A percentile compares a stretch with the other conserved stretches of the same genome.
phyloP scores from a whole-genome alignment of 2,797 vertebrate species.

The Sarcophilus harrisii region DNA sequence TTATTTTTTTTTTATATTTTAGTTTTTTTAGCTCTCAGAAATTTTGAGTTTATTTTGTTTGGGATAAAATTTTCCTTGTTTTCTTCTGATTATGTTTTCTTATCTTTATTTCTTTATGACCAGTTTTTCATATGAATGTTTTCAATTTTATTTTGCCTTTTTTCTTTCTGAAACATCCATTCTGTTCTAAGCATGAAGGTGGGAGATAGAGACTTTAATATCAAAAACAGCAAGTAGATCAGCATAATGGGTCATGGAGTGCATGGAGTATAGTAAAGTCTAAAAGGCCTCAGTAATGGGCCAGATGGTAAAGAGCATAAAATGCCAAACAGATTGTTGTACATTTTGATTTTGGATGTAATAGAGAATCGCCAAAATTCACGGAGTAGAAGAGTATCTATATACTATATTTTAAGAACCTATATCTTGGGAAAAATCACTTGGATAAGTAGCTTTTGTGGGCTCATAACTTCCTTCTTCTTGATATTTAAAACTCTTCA shows the following conservation, averaged over 20 bases:
- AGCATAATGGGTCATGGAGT: neutral
- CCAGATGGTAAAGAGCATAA: neutral
- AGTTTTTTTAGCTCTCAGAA: neutral
- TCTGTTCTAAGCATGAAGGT: neutral
- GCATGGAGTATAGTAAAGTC: neutral
- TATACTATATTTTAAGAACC: no score
- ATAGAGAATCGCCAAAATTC: neutral
- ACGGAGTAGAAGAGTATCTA: neutral
- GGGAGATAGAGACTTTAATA: no score
- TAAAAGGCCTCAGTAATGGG: neutral
- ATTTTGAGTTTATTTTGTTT: neutral
- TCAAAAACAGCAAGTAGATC: no score
- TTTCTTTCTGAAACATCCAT: neutral
- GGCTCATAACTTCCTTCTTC: neutral
- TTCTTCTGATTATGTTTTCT: neutral
- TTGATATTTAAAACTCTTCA: neutral
- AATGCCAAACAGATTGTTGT: neutral
- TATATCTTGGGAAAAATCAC: neutral
- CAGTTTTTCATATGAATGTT: neutral
- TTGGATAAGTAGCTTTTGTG: neutral
- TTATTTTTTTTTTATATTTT: neutral
- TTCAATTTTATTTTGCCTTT: neutral
- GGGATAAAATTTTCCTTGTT: neutral
- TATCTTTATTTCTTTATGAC: neutral
- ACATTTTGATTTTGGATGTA: neutral